Base-by-base conservation (phyloP, 2,888 invertebrate genomes). In the Melinaea menophilus region DNA sequence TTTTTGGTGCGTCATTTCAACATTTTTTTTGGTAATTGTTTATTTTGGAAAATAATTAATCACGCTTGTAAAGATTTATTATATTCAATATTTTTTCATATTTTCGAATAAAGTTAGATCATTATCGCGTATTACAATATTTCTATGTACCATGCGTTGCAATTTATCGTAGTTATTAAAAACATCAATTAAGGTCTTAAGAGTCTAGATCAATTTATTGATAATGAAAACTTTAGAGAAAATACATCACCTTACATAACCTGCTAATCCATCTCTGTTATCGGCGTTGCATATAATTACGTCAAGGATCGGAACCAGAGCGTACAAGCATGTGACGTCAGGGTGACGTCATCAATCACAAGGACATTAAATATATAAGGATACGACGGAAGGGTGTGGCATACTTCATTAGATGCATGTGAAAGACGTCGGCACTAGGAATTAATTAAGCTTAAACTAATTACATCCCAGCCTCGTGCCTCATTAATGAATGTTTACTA, bases 341-440 rank as follows among this genome's bases (percentile, higher is more conserved):
- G 71, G 75, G 75, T 78, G 73, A 75, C 82, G 82, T 86, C 86
- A 88, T 88, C 88, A 88, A 86, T 88, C 88, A 88, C 79, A 69
- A 69, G 70, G 69, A 75, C 72, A 74, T 73, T 73, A 68, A 67
- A 74, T 79, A 79, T 78, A 82, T 79, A 72, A 70, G 65, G 61
- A 62, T 58, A 63, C 71, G 75, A 76, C 75, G 70, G 72, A 65
- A 73, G 77, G 75, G 75, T 71, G 75, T 72, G 78, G 76, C 80
- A 83, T 84, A 85, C 84, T 81, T 85, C 84, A 84, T 86, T 84
- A 85, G 77, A 67, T 61, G 61, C 73, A 76, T 75, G 75, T 68
- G 72, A 75, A 78, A 78, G 76, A 77, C 72, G 82, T 81, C 79
- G 79, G 68, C 74, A 69, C 68, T 73, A 73, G 71, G 73, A 80